These are phyloP conservation scores for Oncorhynchus gorbuscha DNA, from an alignment of 2,113 vertebrate genomes.

Conservation along the genomic window DNA sequence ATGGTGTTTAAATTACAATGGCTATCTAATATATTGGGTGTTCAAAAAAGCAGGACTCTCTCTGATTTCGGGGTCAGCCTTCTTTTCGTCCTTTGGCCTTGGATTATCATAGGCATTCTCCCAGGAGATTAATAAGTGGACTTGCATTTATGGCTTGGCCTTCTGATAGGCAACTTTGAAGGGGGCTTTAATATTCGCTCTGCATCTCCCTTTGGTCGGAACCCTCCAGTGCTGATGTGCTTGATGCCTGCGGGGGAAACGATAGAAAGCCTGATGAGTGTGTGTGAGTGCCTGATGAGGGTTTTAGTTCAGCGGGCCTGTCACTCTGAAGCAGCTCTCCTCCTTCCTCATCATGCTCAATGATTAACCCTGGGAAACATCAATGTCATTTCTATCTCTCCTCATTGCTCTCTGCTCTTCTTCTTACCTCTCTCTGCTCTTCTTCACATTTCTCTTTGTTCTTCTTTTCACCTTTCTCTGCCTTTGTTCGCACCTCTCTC, in stretches of 20 bases:
- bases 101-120: slow-evolving; percentile 66
- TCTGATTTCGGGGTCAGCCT: slow-evolving; percentile 10
- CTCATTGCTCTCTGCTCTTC: neutral
- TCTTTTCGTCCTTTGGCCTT: slow-evolving; percentile 9
- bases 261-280: slow-evolving; percentile 11
- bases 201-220: slow-evolving; percentile 20
- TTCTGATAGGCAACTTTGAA: slow-evolving; percentile 46
- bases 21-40: slow-evolving; percentile 9
- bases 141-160: slow-evolving; percentile 27
- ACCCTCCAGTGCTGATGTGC: slow-evolving; percentile 37
- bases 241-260: slow-evolving; percentile 45
- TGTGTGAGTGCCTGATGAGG: slow-evolving; percentile 38
- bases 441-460: neutral
- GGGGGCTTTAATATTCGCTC: slow-evolving; percentile 45
- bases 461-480: neutral
- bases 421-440: neutral
- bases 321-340: slow-evolving; percentile 54
- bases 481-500: neutral
- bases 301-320: slow-evolving; percentile 56
- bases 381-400: neutral
- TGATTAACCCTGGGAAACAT: slow-evolving; percentile 51
- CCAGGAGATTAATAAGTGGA: slow-evolving; percentile 34
- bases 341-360: slow-evolving; percentile 49
- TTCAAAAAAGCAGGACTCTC: slow-evolving; percentile 39
- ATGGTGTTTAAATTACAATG: too few relatives aligned